Evolutionary conservation across 2,113 vertebrate species (phyloP).

Genomic region (Bubo blakistoni): DNA sequence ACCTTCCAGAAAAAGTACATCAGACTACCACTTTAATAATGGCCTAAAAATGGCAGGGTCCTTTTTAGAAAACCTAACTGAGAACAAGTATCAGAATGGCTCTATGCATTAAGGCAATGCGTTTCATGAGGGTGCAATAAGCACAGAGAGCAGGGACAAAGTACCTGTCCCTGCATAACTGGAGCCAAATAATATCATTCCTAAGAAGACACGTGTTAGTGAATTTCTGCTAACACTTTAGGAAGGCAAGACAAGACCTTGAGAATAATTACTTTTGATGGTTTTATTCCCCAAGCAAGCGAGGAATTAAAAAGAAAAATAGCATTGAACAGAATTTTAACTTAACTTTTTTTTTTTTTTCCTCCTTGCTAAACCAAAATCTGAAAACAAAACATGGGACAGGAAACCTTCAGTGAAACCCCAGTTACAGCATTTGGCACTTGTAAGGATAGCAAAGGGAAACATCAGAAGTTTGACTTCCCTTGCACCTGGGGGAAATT

Average conservation of each 20-base stretch:
- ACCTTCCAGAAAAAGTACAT: not conserved
- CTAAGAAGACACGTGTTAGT: not conserved
- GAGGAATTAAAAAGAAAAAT: not conserved
- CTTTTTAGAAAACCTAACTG: not conserved
- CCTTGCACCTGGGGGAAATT: not conserved
- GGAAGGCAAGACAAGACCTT: not conserved
- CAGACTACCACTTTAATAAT: not conserved
- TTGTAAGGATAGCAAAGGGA: not conserved
- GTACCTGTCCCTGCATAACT: not conserved
- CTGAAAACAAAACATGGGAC: not conserved
- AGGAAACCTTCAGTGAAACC: not conserved
- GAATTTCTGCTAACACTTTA: not conserved
- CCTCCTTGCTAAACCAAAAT: not conserved
- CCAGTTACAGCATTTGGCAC: fast-evolving
- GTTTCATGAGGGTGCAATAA: not conserved
- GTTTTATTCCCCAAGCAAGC: conserved; percentile 2
- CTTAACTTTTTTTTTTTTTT: not conserved
- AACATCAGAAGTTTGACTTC: not conserved
- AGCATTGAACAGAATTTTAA: not conserved
- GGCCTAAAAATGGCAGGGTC: not conserved
- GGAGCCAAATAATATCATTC: not conserved
- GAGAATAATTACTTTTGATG: not conserved
- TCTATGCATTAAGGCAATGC: not conserved
- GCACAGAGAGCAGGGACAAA: not conserved
- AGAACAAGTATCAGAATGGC: not conserved